Evolutionary conservation across 2,113 vertebrate species (phyloP).

Genomic region (Ochotona curzoniae): DNA sequence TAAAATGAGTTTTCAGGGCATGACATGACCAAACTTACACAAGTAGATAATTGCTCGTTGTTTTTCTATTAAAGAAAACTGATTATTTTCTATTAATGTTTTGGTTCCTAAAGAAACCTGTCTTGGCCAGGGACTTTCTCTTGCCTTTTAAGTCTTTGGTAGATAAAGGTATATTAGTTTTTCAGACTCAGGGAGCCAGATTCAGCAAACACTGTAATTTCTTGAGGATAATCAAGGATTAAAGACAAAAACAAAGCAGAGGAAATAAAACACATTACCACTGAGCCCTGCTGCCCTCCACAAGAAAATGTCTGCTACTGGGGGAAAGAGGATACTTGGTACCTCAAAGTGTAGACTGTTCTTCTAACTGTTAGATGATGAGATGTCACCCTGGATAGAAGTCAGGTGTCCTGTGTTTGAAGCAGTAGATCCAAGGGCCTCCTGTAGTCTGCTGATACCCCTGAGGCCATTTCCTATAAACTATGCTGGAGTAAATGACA

Average conservation of each 20-base stretch:
- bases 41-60: not conserved
- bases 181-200: constrained; percentile 47
- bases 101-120: constrained; percentile 7
- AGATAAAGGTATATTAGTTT: constrained; percentile 52
- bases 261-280: not conserved
- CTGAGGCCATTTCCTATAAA: not conserved
- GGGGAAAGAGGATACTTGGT: not conserved
- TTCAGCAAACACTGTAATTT: constrained; percentile 63
- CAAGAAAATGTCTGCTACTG: not conserved
- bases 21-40: constrained; percentile 20
- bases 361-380: not conserved
- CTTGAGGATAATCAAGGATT: constrained; percentile 47
- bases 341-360: not conserved
- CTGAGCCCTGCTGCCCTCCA: not conserved
- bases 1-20: constrained; percentile 45
- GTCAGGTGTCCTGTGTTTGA: not conserved
- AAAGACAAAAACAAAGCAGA: constrained; percentile 1
- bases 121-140: not conserved
- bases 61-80: constrained; percentile 21
- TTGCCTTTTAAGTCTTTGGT: constrained; percentile 3
- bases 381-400: not conserved
- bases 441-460: not conserved
- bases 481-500: not conserved
- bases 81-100: constrained; percentile 37
- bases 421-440: not conserved